Conservation (phyloP, 2,113 vertebrate genomes). For the Dolichotis patagonum region DNA sequence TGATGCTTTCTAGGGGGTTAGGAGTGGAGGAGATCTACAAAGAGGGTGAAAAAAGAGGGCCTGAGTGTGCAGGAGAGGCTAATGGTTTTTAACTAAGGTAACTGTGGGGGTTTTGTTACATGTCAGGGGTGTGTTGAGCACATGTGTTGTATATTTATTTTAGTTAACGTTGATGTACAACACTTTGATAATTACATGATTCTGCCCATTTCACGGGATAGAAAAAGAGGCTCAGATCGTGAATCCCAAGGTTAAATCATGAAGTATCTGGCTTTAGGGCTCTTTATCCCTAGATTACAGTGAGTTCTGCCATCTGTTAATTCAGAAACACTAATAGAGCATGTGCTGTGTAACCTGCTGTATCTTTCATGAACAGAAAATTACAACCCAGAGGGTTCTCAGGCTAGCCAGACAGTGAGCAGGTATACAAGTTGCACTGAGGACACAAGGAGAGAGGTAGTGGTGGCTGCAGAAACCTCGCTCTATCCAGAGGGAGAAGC, state of each 20-base stretch:
- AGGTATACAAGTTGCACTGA: background rate
- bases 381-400: background rate
- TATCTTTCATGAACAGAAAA: accelerated
- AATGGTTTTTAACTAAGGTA: background rate
- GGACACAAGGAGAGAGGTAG: background rate
- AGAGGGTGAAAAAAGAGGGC: background rate
- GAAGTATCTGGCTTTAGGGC: background rate
- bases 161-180: background rate
- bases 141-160: background rate
- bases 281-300: accelerated
- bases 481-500: background rate
- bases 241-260: background rate
- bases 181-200: background rate
- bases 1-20: background rate
- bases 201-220: background rate
- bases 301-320: background rate
- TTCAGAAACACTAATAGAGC: background rate
- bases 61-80: too few relatives aligned
- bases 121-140: background rate
- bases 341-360: accelerated
- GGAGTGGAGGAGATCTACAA: accelerated
- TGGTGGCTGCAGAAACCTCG: background rate
- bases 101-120: accelerated
- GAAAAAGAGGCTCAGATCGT: background rate
- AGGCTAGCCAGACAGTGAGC: background rate